Evolutionary conservation across 2,113 vertebrate species (phyloP).

Genomic region (Epinephelus lanceolatus): DNA sequence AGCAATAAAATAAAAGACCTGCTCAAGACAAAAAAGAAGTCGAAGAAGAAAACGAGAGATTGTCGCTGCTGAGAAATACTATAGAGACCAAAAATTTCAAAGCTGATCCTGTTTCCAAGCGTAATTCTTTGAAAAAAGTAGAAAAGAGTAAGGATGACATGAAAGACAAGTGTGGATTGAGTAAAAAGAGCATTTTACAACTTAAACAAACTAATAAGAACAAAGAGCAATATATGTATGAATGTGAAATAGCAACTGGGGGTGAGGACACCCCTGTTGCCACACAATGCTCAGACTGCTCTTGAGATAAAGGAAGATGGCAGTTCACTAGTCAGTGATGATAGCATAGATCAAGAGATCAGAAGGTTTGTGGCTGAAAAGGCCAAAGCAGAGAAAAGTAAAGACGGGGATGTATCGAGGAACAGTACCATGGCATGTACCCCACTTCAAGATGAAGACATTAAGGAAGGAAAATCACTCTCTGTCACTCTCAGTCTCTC

Average conservation of each 20-base stretch:
- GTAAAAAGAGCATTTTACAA: constrained; percentile 41
- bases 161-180: constrained; percentile 52
- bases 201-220: constrained; percentile 32
- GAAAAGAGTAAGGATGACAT: constrained; percentile 47
- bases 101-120: constrained; percentile 48
- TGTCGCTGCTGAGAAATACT: constrained; percentile 42
- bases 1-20: constrained; percentile 92
- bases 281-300: not conserved
- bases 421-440: constrained; percentile 25
- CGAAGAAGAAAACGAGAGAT: constrained; percentile 88
- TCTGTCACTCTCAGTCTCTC: not conserved
- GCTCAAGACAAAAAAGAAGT: constrained; percentile 91
- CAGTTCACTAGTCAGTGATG: constrained; percentile 93
- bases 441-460: constrained; percentile 33
- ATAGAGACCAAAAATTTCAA: constrained; percentile 62
- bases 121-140: constrained; percentile 75
- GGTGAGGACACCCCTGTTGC: not conserved
- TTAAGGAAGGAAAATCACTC: constrained; percentile 52
- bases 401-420: constrained; percentile 41
- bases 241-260: constrained; percentile 39
- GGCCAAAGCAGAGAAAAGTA: constrained; percentile 82
- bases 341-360: constrained; percentile 97
- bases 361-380: constrained; percentile 93
- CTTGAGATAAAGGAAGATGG: constrained; percentile 83
- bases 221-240: not conserved